Percentiles rank a stretch among this genome's conserved stretches.
Evolutionary conservation across 2,888 invertebrate genomes (phyloP).

Genomic region (Sarcophaga subvicina): DNA sequence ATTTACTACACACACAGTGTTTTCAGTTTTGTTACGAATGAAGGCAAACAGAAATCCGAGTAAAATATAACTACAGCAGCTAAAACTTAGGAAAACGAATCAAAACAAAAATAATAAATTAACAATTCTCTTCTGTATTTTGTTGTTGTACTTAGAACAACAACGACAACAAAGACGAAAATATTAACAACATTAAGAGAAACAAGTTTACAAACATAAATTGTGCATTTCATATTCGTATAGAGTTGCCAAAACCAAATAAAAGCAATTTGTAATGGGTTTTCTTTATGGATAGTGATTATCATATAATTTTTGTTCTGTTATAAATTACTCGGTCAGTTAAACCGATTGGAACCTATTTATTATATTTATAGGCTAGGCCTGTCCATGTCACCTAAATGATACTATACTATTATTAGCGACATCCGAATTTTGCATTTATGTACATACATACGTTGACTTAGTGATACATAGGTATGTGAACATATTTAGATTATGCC

Average conservation of each 20-base stretch:
- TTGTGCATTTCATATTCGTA: background rate
- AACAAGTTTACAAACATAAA: background rate
- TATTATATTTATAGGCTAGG: too few species aligned
- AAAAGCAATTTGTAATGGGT: background rate
- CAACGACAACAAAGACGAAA: background rate
- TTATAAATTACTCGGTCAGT: too few species aligned
- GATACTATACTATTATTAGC: too few species aligned
- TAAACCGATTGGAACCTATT: too few species aligned
- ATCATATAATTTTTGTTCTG: background rate
- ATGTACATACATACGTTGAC: too few species aligned
- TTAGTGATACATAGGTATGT: too few species aligned
- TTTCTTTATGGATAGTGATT: background rate
- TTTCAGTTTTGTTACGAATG: constrained; percentile 27
- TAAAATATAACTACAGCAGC: background rate
- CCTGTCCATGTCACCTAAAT: too few species aligned
- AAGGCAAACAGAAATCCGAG: background rate
- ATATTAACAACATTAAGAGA: background rate
- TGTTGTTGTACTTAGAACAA: background rate
- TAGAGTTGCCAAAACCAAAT: background rate
- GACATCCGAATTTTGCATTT: too few species aligned
- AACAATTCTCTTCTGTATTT: background rate
- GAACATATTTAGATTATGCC: too few species aligned
- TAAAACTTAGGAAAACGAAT: background rate
- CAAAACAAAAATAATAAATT: background rate
- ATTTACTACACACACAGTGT: background rate